These are phyloP conservation scores for Tachycineta bicolor DNA, from an alignment of 2,113 vertebrate species.

Conservation along the genomic window DNA sequence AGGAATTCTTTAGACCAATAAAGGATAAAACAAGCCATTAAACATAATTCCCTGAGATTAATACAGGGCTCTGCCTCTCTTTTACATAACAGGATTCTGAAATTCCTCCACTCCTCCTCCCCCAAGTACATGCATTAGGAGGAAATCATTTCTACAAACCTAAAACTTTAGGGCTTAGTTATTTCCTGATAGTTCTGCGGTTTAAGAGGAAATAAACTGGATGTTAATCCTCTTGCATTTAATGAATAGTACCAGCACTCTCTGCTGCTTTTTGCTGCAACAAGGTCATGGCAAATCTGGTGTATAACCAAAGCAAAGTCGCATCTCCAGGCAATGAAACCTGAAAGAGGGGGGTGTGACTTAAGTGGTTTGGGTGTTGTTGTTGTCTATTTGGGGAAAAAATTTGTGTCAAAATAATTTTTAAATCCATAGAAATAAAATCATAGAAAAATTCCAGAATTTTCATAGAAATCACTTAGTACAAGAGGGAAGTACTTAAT, in stretches of 20 bases:
- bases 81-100: slow-evolving; percentile 57
- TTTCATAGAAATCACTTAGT: not conserved
- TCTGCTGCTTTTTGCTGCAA: not conserved
- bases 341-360: not conserved
- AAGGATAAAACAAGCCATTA: slow-evolving; percentile 51
- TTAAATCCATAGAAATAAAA: not conserved
- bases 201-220: slow-evolving; percentile 62
- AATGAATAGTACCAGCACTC: slow-evolving; percentile 5
- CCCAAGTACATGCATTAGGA: slow-evolving; percentile 39
- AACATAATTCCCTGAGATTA: slow-evolving; percentile 28
- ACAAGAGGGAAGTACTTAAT: not conserved
- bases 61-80: not conserved
- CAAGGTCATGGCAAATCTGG: not conserved
- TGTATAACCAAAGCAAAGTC: not conserved
- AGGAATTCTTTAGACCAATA: slow-evolving; percentile 52
- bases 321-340: not conserved
- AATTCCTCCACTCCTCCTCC: not conserved
- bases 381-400: not conserved
- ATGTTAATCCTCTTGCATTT: slow-evolving; percentile 59
- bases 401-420: not conserved
- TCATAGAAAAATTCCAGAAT: not conserved
- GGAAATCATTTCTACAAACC: slow-evolving; percentile 43
- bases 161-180: slow-evolving; percentile 63
- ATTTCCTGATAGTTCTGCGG: slow-evolving; percentile 56
- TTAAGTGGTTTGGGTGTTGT: not conserved